Base-by-base conservation (phyloP, 1,140 invertebrate genomes). In the Aphis gossypii region DNA sequence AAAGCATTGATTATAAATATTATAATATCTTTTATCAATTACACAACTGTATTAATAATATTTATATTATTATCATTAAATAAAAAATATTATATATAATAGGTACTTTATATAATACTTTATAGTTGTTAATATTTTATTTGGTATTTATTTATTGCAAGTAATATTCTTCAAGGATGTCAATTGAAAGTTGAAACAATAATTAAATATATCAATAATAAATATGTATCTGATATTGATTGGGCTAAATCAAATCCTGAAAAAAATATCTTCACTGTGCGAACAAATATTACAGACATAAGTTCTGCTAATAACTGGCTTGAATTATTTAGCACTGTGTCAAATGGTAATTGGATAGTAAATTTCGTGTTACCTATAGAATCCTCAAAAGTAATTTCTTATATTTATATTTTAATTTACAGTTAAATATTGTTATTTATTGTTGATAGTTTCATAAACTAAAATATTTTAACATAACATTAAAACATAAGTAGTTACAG, bases 401-500 rank as follows among this genome's bases (percentile, higher is more conserved):
- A 83, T 38, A 23, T 83, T 38, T 83, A 83, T 83, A 83, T 23
- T 83, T 83, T 35, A 83, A 41, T 83, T 83, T 83, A 83, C 82
- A 83, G 4, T 83, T 41, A 14, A 41, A 83, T 83, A 83, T 23
- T 83, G 6, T 83, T 83, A 83, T 83, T 35, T 83, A 83, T 83
- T 38, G 38, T 83, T 41, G 35, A 83, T 83, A 7, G 82, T 41
- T 83, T 83, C 14, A 41, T 38, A 21, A 23, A 41, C 35, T 23
- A 83, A 23, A 83, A 41, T 21, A 83, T 83, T 7, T 38, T 38
- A 21, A 83, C 35, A 41, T 41, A 41, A 83, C 82, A 83, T 83
- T 83, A 83, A 83, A 38, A 83, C 82, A 83, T 83, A 83, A 83
- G 82, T 83, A 83, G 6, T 83, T 41, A 83, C 82, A 83, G n/a